These are phyloP conservation scores for Patella caerulea DNA, from an alignment of 2,888 invertebrate genomes.

Conservation along the genomic window DNA sequence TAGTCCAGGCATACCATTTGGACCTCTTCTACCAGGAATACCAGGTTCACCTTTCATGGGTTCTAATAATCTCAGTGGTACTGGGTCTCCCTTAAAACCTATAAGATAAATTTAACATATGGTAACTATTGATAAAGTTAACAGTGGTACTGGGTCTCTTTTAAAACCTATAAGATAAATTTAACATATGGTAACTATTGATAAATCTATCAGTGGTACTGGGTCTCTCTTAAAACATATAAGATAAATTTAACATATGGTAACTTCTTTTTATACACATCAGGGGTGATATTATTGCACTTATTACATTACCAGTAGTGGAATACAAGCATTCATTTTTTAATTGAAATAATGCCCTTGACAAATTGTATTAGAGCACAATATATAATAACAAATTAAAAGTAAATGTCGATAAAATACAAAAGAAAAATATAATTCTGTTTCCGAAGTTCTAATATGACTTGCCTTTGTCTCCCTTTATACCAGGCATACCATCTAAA, in stretches of 20 bases:
- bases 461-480: slow-evolving; percentile 49
- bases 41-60: slow-evolving; percentile 66
- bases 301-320: too few species aligned
- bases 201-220: slow-evolving; percentile 27
- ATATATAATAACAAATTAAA: too few species aligned
- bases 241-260: not conserved
- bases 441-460: too few species aligned
- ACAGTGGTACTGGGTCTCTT: slow-evolving; percentile 33
- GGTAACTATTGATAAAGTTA: too few species aligned
- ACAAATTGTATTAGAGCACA: too few species aligned
- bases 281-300: too few species aligned
- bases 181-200: too few species aligned
- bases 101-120: not conserved
- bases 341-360: too few species aligned
- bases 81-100: slow-evolving; percentile 37
- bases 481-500: slow-evolving; percentile 54
- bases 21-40: slow-evolving; percentile 28
- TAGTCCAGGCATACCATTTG: slow-evolving; percentile 32
- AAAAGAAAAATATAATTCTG: too few species aligned
- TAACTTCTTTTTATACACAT: too few species aligned
- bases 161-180: slow-evolving; percentile 29
- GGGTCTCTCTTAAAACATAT: slow-evolving; percentile 34
- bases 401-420: too few species aligned
- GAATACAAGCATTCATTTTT: too few species aligned
- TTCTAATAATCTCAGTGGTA: slow-evolving; percentile 42